These are phyloP conservation scores for Lingula anatina DNA, from an alignment of 2,888 invertebrate species.

Conservation along the genomic window DNA sequence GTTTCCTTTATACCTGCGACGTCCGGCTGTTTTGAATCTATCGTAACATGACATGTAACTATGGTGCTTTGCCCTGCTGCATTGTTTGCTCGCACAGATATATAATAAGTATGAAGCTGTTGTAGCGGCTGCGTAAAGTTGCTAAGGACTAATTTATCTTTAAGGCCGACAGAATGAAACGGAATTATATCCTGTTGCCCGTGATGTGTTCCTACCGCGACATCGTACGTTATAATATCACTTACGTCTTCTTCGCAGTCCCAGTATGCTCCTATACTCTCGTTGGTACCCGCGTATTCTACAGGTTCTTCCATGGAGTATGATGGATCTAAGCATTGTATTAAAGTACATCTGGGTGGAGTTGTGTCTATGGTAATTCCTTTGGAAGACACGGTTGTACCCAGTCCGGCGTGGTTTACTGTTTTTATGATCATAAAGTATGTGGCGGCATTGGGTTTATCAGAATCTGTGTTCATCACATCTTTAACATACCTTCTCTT, in stretches of 20 bases:
- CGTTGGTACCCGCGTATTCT: constrained; percentile 17
- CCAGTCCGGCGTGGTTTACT: constrained; percentile 20
- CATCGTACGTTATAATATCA: constrained; percentile 11
- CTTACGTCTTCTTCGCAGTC: constrained; percentile 20
- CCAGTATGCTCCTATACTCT: constrained; percentile 23
- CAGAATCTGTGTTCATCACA: constrained; percentile 1
- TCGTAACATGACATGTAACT: not conserved
- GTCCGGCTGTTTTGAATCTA: not conserved
- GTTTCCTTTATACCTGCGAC: not conserved
- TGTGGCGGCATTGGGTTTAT: too few relatives aligned
- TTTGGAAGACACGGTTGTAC: constrained; percentile 15
- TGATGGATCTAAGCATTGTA: constrained; percentile 22
- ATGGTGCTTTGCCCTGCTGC: not conserved
- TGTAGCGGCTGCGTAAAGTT: not conserved
- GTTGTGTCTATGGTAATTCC: constrained; percentile 22
- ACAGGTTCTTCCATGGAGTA: constrained; percentile 20
- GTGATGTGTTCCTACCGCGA: constrained; percentile 14
- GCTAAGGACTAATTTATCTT: not conserved
- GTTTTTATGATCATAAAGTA: constrained; percentile 22
- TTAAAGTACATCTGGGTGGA: constrained; percentile 17
- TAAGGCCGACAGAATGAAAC: not conserved
- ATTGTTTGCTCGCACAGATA: not conserved
- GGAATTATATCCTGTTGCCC: constrained; percentile 1
- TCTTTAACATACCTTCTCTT: not conserved
- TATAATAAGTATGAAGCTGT: not conserved